Percentiles rank a stretch among this genome's conserved stretches.
These are phyloP conservation scores for Montipora sp. DNA, from an alignment of 64 coral and sea anemone species.

Conservation along the genomic window DNA sequence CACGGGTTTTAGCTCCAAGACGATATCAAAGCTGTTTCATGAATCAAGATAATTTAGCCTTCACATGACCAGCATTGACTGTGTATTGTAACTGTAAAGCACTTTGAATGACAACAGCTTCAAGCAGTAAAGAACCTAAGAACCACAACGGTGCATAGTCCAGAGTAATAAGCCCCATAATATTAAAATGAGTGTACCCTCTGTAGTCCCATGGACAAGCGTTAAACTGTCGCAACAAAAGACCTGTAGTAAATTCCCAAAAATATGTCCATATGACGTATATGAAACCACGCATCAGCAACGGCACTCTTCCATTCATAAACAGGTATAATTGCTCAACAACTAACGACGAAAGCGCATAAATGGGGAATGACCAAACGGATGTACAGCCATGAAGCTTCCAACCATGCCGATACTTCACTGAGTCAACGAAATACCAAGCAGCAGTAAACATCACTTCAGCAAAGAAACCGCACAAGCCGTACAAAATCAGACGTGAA, in stretches of 20 bases:
- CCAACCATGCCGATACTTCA: slow-evolving; percentile 85
- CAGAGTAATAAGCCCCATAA: slow-evolving; percentile 91
- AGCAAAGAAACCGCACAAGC: slow-evolving; percentile 86
- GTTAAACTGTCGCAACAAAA: slow-evolving; percentile 83
- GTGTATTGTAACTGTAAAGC: slow-evolving; percentile 90
- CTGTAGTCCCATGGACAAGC: slow-evolving; percentile 99
- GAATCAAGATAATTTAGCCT: background rate
- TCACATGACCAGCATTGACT: background rate
- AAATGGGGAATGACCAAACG: slow-evolving; percentile 97
- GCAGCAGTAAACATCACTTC: slow-evolving; percentile 98
- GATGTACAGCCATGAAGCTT: slow-evolving; percentile 96
- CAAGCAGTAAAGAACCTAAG: slow-evolving; percentile 86
- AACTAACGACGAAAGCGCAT: slow-evolving; percentile 72
- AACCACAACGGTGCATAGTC: slow-evolving; percentile 97
- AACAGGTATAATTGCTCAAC: slow-evolving; percentile 80
- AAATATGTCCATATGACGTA: slow-evolving; percentile 92
- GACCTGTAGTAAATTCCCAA: slow-evolving; percentile 89
- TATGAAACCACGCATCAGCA: slow-evolving; percentile 79
- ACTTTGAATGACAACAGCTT: slow-evolving; percentile 89
- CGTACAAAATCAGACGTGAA: slow-evolving; percentile 85
- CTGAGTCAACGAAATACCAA: slow-evolving; percentile 92
- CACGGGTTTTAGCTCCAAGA: too few species aligned
- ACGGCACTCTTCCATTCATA: slow-evolving; percentile 69
- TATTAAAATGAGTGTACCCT: slow-evolving; percentile 84
- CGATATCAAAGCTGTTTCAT: too few species aligned